phyloP scores from a whole-genome alignment of 1,140 invertebrate genomes.

The Drosophila tropicalis region DNA sequence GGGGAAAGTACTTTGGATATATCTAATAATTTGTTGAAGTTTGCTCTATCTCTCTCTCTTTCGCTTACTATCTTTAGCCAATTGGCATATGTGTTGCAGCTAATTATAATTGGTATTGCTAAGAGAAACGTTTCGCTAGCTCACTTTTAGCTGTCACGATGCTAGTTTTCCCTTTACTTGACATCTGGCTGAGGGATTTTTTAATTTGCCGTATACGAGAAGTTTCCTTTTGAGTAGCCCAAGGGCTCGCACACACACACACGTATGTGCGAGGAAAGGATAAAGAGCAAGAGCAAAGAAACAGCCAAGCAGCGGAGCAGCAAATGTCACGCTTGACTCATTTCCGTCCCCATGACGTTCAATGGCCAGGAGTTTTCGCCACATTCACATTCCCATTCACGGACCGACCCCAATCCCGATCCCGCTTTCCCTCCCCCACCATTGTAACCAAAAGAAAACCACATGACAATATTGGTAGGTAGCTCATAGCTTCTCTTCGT shows the following conservation, averaged over 20 bases:
- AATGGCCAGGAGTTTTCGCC: conserved; percentile 55
- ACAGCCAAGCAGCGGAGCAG: conserved; percentile 60
- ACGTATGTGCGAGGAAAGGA: conserved; percentile 41
- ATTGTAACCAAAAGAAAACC: conserved; percentile 62
- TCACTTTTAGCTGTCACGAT: conserved; percentile 12
- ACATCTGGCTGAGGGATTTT: conserved; percentile 70
- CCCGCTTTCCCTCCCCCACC: conserved; percentile 14
- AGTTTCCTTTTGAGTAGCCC: conserved; percentile 76
- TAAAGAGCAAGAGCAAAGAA: conserved; percentile 50
- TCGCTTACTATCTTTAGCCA: background rate
- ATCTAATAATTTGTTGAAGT: background rate
- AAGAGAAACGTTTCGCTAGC: background rate
- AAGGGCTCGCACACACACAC: conserved; percentile 36
- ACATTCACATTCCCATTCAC: conserved; percentile 15
- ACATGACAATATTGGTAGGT: conserved; percentile 78
- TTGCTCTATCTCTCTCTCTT: background rate
- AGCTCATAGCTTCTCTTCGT: conserved; percentile 14
- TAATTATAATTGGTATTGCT: conserved; percentile 14
- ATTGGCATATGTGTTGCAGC: background rate
- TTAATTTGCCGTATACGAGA: conserved; percentile 79
- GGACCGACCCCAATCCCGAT: conserved; percentile 1
- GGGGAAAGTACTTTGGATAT: background rate
- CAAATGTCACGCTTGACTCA: conserved; percentile 82
- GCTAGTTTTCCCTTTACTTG: conserved; percentile 61
- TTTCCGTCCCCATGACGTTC: conserved; percentile 79